Base-by-base conservation (phyloP, 2,888 invertebrate species). In the Tetragnatha montana region DNA sequence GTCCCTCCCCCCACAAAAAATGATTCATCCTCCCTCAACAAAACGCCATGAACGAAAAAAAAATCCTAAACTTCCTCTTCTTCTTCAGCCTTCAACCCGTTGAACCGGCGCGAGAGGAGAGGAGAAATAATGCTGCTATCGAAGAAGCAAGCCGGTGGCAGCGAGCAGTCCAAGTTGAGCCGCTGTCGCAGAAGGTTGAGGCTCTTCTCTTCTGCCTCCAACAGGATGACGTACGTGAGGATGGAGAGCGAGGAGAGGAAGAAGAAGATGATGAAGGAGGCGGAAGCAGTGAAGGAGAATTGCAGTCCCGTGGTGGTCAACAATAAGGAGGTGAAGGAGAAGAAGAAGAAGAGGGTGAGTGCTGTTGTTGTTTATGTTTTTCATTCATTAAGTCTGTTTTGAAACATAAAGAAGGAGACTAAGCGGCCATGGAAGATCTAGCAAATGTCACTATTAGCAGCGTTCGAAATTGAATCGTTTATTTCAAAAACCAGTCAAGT, bases 221-320 rank as follows among this genome's bases (percentile, higher is more conserved):
- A 4, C 35, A 89, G 71, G 81, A 89, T 89, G 89, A 89, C 89
- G 47, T 89, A 89, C 60, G 70, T 75, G 81, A 80, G 89, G 71
- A 89, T 89, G 89, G 89, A 81, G 19, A 51, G 49, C 50, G 84
- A 89, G 8, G 88, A 3, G 10, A 84, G 74, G 70, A 71, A 49
- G 22, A 74, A 75, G 68, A 81, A 51, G 68, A 87, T 50, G 50
- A 17, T 47, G 19, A 71, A 74, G 75, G 51, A 71, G 7, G 51
- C 10, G 60, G 84, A 89, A 35, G 76, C 70, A 19, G 70, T 8
- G 47, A 75, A 74, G 10, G 49, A 51, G 6, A 86, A 78, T n/a
- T 76, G 68, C n/a, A 71, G 79, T 17, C 49, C 14, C 10, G 68
- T 49, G 8, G 14, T 35, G 17, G 73, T 71, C 60, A 81, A 76